Percentiles rank a stretch among this genome's conserved stretches.
phyloP scores from a whole-genome alignment of 2,113 vertebrate species.

The Prionailurus viverrinus region DNA sequence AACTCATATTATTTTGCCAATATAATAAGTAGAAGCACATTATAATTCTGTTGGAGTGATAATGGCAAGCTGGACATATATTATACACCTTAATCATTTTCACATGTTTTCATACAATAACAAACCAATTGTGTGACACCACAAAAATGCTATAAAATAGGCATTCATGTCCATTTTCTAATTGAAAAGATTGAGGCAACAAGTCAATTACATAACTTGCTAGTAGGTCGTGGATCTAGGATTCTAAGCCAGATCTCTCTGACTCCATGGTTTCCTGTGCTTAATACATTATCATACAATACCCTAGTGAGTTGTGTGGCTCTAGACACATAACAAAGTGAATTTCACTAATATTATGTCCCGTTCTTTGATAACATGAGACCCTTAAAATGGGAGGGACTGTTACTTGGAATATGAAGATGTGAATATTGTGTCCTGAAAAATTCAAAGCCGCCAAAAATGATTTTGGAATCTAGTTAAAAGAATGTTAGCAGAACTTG shows the following conservation, averaged over 20 bases:
- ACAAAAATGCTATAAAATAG: background rate
- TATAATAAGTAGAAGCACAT: background rate
- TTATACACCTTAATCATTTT: background rate
- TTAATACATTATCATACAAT: background rate
- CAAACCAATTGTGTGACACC: background rate
- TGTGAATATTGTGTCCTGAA: background rate
- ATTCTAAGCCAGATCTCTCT: background rate
- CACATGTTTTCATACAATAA: background rate
- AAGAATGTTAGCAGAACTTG: background rate
- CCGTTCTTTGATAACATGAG: background rate
- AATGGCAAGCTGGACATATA: background rate
- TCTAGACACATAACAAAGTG: background rate
- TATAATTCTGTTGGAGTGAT: background rate
- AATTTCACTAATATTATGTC: constrained; percentile 1
- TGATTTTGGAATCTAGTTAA: background rate
- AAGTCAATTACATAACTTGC: background rate
- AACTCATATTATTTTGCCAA: background rate
- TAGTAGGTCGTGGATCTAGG: background rate
- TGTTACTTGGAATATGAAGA: background rate
- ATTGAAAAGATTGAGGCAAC: background rate
- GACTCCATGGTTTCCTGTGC: background rate
- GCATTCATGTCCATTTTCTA: background rate
- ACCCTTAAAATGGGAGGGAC: background rate
- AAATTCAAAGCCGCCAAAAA: background rate
- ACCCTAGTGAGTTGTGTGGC: background rate